A percentile compares a stretch with the other conserved stretches of the same genome.
phyloP scores from a whole-genome alignment of 2,113 vertebrate genomes.

The Cynocephalus volans region DNA sequence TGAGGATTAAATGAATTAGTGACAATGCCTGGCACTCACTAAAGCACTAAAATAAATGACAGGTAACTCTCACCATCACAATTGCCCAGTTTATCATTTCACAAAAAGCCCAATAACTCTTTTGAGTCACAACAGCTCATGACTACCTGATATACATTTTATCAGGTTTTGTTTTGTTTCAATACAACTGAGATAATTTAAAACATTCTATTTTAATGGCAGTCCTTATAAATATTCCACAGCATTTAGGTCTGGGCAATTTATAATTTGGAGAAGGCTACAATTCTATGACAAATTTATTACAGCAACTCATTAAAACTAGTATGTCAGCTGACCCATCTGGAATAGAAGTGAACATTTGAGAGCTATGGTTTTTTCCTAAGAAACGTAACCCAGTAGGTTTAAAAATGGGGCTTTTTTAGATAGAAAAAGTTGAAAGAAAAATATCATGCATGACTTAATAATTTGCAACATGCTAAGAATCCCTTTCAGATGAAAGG shows the following conservation, averaged over 20 bases:
- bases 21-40: background rate
- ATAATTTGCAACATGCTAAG: conserved; percentile 50
- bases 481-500: conserved; percentile 34
- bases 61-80: background rate
- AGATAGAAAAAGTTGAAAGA: background rate
- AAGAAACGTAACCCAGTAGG: conserved; percentile 12
- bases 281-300: conserved; percentile 70
- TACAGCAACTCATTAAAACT: conserved; percentile 68
- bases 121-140: conserved; percentile 27
- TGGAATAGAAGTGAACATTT: conserved; percentile 6
- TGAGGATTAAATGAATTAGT: background rate
- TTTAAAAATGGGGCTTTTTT: conserved; percentile 36
- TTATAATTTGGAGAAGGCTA: conserved; percentile 58
- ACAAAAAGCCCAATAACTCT: conserved; percentile 17
- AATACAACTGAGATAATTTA: conserved; percentile 68
- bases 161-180: conserved; percentile 46
- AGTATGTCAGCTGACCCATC: conserved; percentile 30
- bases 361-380: background rate
- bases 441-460: background rate
- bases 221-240: conserved; percentile 58
- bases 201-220: conserved; percentile 64
- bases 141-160: conserved; percentile 44
- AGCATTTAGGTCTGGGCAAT: conserved; percentile 34
- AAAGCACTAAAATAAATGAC: background rate
- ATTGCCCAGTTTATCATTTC: conserved; percentile 45